Conservation (phyloP, 92 coral and sea anemone genomes). For the Meandrina meandrites region DNA sequence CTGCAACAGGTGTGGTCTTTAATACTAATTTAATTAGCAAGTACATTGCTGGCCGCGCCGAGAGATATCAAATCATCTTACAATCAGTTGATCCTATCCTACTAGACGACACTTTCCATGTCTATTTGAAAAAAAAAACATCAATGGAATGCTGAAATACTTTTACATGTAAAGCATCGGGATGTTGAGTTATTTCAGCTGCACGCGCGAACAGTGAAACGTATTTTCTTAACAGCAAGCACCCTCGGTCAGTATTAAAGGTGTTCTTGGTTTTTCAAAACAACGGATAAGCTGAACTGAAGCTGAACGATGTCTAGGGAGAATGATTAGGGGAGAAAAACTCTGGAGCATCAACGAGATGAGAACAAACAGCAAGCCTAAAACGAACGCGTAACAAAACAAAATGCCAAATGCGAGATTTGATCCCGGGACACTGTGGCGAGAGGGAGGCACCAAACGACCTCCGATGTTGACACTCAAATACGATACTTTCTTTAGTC, state of each 20-base stretch:
- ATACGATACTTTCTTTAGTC: not conserved
- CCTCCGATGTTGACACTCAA: not conserved
- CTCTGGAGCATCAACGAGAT: no score
- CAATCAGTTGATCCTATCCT: not conserved
- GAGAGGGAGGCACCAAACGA: not conserved
- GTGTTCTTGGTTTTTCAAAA: not conserved
- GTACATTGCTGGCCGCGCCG: not conserved
- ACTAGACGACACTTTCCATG: not conserved
- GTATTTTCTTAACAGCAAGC: not conserved
- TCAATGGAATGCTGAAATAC: not conserved
- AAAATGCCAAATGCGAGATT: not conserved
- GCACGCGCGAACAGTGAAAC: not conserved
- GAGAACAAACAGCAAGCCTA: not conserved
- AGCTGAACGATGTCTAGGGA: not conserved
- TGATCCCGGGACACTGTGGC: not conserved
- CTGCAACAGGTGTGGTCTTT: constrained; percentile 79
- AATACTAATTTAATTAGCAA: not conserved
- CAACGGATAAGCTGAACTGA: not conserved
- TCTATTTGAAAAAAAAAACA: not conserved
- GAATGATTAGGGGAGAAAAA: not conserved
- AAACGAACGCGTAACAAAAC: not conserved
- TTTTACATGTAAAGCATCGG: not conserved
- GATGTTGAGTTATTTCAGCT: not conserved
- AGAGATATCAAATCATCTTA: not conserved
- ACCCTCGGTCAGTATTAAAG: not conserved